phyloP scores from a whole-genome alignment of 30 jellyfish, hydroid and myxozoan genomes.

The Aurelia aurita region DNA sequence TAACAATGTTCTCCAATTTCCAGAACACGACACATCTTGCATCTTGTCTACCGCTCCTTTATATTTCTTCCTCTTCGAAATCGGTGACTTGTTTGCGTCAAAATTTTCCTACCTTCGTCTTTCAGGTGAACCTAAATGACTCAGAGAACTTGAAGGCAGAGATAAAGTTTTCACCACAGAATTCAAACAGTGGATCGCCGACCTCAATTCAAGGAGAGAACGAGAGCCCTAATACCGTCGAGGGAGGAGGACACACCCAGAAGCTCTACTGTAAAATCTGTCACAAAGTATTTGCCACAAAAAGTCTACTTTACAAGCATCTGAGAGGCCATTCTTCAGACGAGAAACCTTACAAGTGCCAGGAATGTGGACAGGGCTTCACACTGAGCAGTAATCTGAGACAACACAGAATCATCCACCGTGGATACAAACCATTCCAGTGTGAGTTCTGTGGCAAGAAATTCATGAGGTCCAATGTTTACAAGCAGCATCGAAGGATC shows the following conservation, averaged over 20 bases:
- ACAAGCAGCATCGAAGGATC: slow-evolving; percentile 96
- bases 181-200: slow-evolving; percentile 83
- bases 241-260: slow-evolving; percentile 64
- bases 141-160: slow-evolving; percentile 48
- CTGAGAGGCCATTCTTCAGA: slow-evolving; percentile 98
- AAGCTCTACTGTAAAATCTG: slow-evolving; percentile 94
- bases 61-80: not conserved
- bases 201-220: slow-evolving; percentile 70
- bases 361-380: slow-evolving; percentile 99
- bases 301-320: slow-evolving; percentile 93
- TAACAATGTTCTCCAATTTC: too few species aligned
- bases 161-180: slow-evolving; percentile 71
- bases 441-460: slow-evolving; percentile 99
- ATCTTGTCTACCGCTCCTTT: not conserved
- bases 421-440: slow-evolving; percentile 98
- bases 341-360: slow-evolving; percentile 98
- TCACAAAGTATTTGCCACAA: slow-evolving; percentile 90
- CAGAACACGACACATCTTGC: too few species aligned
- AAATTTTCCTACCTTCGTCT: not conserved
- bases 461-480: slow-evolving; percentile 97
- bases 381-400: slow-evolving; percentile 97
- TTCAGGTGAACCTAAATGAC: slow-evolving; percentile 62
- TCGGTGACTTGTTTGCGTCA: not conserved
- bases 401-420: slow-evolving; percentile 95
- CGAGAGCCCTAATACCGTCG: slow-evolving; percentile 78